Evolutionary conservation across 2,113 vertebrate species (phyloP).

Genomic region (Athene noctua): DNA sequence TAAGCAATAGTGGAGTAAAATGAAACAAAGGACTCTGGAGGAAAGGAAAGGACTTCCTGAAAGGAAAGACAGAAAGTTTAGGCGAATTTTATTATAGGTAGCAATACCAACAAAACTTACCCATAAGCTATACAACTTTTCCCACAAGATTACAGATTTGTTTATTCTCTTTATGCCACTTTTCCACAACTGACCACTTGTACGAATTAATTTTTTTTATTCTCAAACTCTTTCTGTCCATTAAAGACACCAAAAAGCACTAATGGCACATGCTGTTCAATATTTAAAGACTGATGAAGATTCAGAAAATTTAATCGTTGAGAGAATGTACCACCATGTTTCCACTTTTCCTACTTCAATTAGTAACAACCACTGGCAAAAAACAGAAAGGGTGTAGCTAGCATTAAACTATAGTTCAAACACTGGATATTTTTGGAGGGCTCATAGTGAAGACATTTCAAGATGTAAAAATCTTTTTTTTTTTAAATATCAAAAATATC

Average conservation of each 20-base stretch:
- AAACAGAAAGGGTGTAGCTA: not conserved
- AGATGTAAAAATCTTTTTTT: not conserved
- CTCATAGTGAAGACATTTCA: not conserved
- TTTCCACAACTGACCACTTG: not conserved
- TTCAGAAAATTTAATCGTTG: not conserved
- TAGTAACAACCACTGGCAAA: not conserved
- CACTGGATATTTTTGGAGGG: not conserved
- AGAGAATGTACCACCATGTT: not conserved
- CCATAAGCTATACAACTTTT: not conserved
- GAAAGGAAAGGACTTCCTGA: not conserved
- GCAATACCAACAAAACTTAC: not conserved
- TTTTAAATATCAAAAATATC: not conserved
- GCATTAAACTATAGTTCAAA: not conserved
- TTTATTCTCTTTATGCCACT: not conserved
- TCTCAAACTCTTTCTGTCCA: not conserved
- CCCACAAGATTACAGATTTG: not conserved
- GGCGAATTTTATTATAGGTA: not conserved
- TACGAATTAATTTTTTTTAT: not conserved
- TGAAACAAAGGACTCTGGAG: not conserved
- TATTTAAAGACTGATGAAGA: not conserved
- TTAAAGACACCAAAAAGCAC: not conserved
- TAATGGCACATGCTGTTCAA: rapidly evolving
- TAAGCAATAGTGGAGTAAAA: not conserved
- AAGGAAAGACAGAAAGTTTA: not conserved
- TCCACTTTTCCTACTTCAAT: not conserved